Base-by-base conservation (phyloP, 2,113 vertebrate genomes). In the Cebidichthys violaceus region DNA sequence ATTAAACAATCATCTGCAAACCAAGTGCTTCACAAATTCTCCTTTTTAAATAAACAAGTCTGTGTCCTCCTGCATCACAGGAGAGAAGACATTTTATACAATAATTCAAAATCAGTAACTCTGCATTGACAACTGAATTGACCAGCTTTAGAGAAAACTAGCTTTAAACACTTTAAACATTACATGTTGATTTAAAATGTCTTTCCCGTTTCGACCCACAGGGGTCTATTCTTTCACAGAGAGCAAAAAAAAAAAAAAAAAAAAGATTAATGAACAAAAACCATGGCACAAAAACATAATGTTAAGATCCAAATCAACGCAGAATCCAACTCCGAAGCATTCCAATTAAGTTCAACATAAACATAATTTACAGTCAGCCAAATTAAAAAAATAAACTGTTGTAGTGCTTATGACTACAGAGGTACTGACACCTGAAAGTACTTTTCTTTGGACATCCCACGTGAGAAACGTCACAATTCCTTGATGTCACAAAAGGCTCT, bases 221-320 rank as follows among this genome's bases (percentile, higher is more conserved):
- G 24, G 62, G 73, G 37, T n/a, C 67, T 29, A 57, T 54, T 76
- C 52, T 75, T 89, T 90, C 61, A 81, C 79, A 85, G 68, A 43
- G 33, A 81, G 27, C 69, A 64, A 47, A 84, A 64, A 59, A 8
- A 83, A n/a, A 83, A n/a, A 6, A 31, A 31, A 31, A 31, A 2
- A 31, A 31, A 31, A 31, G 11, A 78, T 67, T 80, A 35, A 71
- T 0, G 55, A 82, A 81, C 33, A 78, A 83, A 59, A 82, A 72
- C 39, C 75, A 85, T 91, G 87, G 89, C 89, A 91, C 77, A 89
- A 52, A 79, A 89, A 76, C 27, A 59, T 41, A 78, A 82, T 8
- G 10, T 62, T 62, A 24, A 69, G 70, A 89, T 72, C 60, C 14
- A 83, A 83, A 78, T 73, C 0, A 86, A 81, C 37, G 79, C 62